Percentiles rank a stretch among this genome's conserved stretches.
phyloP scores from a whole-genome alignment of 2,888 invertebrate species.

The Oxytorus armatus region DNA sequence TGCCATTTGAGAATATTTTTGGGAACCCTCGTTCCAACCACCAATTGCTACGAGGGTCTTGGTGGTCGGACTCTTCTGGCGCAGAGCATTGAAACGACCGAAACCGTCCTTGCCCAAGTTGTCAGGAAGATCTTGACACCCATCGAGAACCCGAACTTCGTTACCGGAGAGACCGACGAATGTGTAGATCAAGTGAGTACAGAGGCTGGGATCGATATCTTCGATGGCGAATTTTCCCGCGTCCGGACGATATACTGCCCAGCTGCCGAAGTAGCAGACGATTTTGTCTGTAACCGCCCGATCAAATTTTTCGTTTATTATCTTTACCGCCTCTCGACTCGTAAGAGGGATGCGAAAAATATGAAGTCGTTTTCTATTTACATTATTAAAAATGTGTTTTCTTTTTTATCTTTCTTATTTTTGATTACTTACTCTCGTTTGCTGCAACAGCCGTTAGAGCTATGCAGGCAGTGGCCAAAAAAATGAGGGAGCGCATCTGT shows the following conservation, averaged over 20 bases:
- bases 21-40: conserved; percentile 89
- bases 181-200: conserved; percentile 91
- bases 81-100: conserved; percentile 86
- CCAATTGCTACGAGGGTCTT: conserved; percentile 89
- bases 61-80: conserved; percentile 85
- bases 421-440: conserved; percentile 68
- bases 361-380: neutral
- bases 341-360: neutral
- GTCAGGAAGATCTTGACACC: conserved; percentile 88
- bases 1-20: conserved; percentile 87
- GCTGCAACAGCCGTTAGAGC: conserved; percentile 46
- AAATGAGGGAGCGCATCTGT: conserved; percentile 69
- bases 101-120: conserved; percentile 85
- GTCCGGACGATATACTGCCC: conserved; percentile 89
- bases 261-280: conserved; percentile 91
- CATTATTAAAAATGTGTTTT: neutral
- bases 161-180: conserved; percentile 89
- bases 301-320: neutral
- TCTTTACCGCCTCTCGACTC: neutral
- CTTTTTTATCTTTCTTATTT: neutral
- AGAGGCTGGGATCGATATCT: conserved; percentile 88
- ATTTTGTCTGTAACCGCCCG: conserved; percentile 86
- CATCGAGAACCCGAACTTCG: conserved; percentile 86
- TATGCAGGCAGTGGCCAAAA: conserved; percentile 59
- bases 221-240: conserved; percentile 89